phyloP scores from a whole-genome alignment of 1,140 invertebrate genomes.

The Archivesica marissinica region DNA sequence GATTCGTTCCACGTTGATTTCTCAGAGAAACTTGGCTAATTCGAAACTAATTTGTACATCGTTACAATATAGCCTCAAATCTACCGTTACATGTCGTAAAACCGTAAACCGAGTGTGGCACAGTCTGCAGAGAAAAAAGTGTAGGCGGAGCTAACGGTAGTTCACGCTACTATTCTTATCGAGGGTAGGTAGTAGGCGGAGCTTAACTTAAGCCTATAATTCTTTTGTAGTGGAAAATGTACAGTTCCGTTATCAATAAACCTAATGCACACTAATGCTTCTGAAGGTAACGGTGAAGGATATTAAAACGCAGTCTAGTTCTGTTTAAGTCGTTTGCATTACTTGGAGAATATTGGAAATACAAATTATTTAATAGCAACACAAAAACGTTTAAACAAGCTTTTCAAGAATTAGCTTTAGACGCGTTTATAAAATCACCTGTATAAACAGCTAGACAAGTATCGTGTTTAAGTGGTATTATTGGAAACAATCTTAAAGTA shows the following conservation, averaged over 20 bases:
- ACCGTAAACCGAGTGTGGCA: background rate
- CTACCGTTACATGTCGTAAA: background rate
- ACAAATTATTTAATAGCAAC: no score
- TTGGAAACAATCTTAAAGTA: background rate
- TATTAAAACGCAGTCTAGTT: background rate
- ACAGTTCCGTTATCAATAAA: constrained; percentile 28
- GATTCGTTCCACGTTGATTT: no score
- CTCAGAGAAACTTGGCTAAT: background rate
- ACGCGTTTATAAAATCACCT: background rate
- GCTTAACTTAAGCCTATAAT: constrained; percentile 13
- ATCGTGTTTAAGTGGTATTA: constrained; percentile 1
- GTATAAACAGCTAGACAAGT: background rate
- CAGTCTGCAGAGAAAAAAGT: no score
- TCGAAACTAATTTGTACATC: constrained; percentile 17
- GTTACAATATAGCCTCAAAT: background rate
- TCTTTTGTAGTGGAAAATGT: constrained; percentile 40
- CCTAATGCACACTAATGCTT: constrained; percentile 18
- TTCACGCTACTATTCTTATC: background rate
- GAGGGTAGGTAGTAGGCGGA: constrained; percentile 32
- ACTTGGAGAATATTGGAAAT: constrained; percentile 3
- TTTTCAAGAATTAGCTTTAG: background rate
- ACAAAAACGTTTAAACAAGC: no score
- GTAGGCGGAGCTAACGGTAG: constrained; percentile 35
- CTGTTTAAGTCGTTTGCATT: constrained; percentile 1
- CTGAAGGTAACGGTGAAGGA: background rate